Conservation (phyloP, 2,888 invertebrate species). For the Patella depressa region DNA sequence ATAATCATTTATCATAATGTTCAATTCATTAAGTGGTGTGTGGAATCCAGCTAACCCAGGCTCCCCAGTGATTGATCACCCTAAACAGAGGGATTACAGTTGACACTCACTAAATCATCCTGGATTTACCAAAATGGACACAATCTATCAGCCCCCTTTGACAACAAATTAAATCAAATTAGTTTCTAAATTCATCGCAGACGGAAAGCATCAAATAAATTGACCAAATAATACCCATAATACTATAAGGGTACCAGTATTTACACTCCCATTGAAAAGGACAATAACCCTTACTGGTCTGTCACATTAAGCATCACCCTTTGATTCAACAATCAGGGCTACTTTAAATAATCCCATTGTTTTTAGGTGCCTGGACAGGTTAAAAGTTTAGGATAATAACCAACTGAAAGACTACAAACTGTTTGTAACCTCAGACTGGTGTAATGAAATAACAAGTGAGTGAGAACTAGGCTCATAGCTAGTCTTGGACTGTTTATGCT, state of each 20-base stretch:
- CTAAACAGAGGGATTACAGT: not conserved
- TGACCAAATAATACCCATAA: conserved; percentile 5
- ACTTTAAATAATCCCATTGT: not conserved
- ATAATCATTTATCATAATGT: not conserved
- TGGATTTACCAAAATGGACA: not conserved
- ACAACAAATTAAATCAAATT: not conserved
- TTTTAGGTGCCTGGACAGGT: not conserved
- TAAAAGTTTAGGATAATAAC: not conserved
- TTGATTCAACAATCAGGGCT: not conserved
- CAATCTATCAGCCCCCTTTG: not conserved
- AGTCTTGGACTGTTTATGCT: not conserved
- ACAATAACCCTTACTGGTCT: not conserved
- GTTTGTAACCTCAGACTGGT: too few species aligned
- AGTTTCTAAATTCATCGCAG: not conserved
- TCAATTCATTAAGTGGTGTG: not conserved
- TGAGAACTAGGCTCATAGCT: too few species aligned
- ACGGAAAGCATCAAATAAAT: conserved; percentile 1
- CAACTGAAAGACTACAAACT: too few species aligned
- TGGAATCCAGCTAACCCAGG: not conserved
- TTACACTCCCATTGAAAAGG: not conserved
- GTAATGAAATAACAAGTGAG: too few species aligned
- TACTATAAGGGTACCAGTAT: not conserved
- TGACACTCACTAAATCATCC: conserved; percentile 7
- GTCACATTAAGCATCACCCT: too few species aligned
- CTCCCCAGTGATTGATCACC: not conserved